These are phyloP conservation scores for Chionodraco myersi DNA, from an alignment of 2,113 vertebrate species.

Conservation along the genomic window DNA sequence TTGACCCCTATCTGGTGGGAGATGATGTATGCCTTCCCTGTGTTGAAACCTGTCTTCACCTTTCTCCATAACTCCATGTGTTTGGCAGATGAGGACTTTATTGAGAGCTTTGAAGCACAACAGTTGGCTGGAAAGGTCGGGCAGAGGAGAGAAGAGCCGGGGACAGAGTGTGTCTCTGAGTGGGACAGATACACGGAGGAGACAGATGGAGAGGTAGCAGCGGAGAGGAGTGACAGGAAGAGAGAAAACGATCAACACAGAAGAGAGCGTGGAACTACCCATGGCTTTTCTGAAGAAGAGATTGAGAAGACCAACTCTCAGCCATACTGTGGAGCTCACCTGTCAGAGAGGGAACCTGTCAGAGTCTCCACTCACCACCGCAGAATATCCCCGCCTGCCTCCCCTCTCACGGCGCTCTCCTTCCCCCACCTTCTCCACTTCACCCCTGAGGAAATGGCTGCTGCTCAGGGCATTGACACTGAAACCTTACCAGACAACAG, in stretches of 20 bases:
- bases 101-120: conserved; percentile 28
- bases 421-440: conserved; percentile 36
- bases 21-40: background rate
- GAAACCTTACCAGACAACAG: conserved; percentile 72
- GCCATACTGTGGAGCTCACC: background rate
- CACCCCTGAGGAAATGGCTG: conserved; percentile 29
- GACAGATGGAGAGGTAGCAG: conserved; percentile 38
- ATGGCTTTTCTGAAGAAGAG: background rate
- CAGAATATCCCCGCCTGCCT: conserved; percentile 21
- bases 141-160: conserved; percentile 29
- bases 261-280: background rate
- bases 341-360: background rate
- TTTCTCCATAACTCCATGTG: background rate
- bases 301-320: background rate
- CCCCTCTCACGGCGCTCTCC: conserved; percentile 1
- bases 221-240: conserved; percentile 28
- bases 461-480: conserved; percentile 45
- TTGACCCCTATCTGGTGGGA: background rate
- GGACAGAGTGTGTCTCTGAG: conserved; percentile 32
- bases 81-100: conserved; percentile 22
- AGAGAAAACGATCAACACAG: conserved; percentile 4
- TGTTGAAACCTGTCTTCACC: background rate
- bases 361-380: conserved; percentile 1
- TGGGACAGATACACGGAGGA: conserved; percentile 61
- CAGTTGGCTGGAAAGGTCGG: conserved; percentile 39